Evolutionary conservation across 30 jellyfish, hydroid and myxozoan genomes (phyloP).

Genomic region (Aurelia coerulea): DNA sequence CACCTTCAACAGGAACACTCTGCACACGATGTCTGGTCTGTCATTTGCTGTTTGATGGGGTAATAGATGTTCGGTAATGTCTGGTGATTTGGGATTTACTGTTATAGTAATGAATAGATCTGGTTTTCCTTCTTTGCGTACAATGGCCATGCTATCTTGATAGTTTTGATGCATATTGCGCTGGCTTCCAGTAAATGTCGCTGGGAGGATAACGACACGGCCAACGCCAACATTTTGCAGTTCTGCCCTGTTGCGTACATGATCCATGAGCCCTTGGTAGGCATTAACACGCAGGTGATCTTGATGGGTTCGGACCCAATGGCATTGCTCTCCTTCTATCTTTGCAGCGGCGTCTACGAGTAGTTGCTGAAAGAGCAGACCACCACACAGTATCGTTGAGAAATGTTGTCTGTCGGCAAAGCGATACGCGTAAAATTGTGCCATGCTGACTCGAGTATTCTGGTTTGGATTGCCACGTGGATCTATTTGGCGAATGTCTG

Average conservation of each 20-base stretch:
- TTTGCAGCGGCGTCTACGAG: background rate
- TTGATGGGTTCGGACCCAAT: background rate
- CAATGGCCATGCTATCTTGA: constrained; percentile 37
- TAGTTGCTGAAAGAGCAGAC: background rate
- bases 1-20: too few relatives aligned
- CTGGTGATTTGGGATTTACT: too few relatives aligned
- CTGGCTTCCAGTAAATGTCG: too few relatives aligned
- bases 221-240: background rate
- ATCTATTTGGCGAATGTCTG: background rate
- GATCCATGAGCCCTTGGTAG: constrained; percentile 9
- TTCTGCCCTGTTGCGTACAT: background rate
- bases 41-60: too few relatives aligned
- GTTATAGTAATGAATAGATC: too few relatives aligned
- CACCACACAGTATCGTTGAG: too few relatives aligned
- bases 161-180: too few relatives aligned
- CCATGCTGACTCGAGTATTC: background rate
- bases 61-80: too few relatives aligned
- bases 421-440: background rate
- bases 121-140: too few relatives aligned
- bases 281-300: background rate
- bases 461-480: background rate
- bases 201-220: too few relatives aligned
- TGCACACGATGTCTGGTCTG: too few relatives aligned
- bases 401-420: too few relatives aligned
- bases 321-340: background rate